Evolutionary conservation across 1,140 invertebrate species (phyloP).

Genomic region (Ganaspis sp.): DNA sequence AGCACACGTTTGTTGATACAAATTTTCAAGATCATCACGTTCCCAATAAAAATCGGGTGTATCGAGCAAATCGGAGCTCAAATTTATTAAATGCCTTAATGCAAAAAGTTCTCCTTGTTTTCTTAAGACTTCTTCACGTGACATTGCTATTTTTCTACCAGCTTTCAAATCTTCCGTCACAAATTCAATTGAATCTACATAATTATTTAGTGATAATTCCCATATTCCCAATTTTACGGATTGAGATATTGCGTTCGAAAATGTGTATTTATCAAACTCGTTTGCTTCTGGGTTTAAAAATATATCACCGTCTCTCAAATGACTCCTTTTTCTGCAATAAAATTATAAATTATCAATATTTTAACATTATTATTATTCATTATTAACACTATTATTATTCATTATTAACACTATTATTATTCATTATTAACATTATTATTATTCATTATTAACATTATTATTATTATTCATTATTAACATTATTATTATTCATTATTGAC

Average conservation of each 20-base stretch:
- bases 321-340: constrained; percentile 69
- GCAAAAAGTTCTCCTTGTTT: constrained; percentile 95
- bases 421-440: too few species aligned
- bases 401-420: too few species aligned
- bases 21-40: constrained; percentile 87
- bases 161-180: constrained; percentile 88
- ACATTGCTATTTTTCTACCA: constrained; percentile 82
- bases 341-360: constrained; percentile 33
- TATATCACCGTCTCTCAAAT: constrained; percentile 76
- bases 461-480: too few species aligned
- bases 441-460: too few species aligned
- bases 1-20: constrained; percentile 88
- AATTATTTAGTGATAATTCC: constrained; percentile 90
- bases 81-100: constrained; percentile 91
- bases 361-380: too few species aligned
- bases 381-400: too few species aligned
- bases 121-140: constrained; percentile 84
- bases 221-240: constrained; percentile 95
- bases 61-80: constrained; percentile 95
- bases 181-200: constrained; percentile 88
- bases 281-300: constrained; percentile 72
- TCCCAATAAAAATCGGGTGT: constrained; percentile 99
- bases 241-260: constrained; percentile 93
- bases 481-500: too few species aligned
- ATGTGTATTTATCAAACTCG: constrained; percentile 85